phyloP scores from a whole-genome alignment of 2,797 vertebrate genomes.

The Danio jaintianensis region DNA sequence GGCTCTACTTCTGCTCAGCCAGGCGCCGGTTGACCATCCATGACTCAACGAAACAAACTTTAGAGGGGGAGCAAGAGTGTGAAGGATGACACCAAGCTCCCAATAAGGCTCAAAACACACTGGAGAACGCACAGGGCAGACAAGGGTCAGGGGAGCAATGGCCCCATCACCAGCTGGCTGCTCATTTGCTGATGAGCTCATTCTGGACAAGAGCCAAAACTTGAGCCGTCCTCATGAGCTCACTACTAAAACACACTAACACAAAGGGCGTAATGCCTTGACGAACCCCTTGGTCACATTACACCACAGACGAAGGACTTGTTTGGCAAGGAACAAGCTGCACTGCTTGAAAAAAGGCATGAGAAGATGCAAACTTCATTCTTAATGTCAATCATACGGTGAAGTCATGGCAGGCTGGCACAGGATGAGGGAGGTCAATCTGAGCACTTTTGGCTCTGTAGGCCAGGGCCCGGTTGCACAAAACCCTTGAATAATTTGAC shows the following conservation, averaged over 20 bases:
- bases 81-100: constrained; percentile 10
- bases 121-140: constrained; percentile 14
- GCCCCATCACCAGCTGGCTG: constrained; percentile 63
- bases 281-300: neutral
- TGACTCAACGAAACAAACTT: constrained; percentile 59
- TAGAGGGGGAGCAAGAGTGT: constrained; percentile 57
- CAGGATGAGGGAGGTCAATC: constrained; percentile 32
- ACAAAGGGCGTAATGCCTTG: constrained; percentile 9
- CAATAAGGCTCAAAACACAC: constrained; percentile 52
- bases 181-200: constrained; percentile 74
- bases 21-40: constrained; percentile 73
- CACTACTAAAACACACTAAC: constrained; percentile 58
- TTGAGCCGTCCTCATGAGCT: constrained; percentile 65
- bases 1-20: constrained; percentile 58
- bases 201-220: constrained; percentile 65
- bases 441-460: constrained; percentile 32
- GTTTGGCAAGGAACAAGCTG: constrained; percentile 47
- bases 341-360: constrained; percentile 58
- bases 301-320: constrained; percentile 7
- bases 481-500: too few relatives aligned
- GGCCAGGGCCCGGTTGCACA: neutral
- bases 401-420: constrained; percentile 49
- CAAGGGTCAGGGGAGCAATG: constrained; percentile 59
- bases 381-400: constrained; percentile 39
- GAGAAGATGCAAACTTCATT: constrained; percentile 54